phyloP scores from a whole-genome alignment of 1,140 invertebrate genomes.

The Liolophura sinensis region DNA sequence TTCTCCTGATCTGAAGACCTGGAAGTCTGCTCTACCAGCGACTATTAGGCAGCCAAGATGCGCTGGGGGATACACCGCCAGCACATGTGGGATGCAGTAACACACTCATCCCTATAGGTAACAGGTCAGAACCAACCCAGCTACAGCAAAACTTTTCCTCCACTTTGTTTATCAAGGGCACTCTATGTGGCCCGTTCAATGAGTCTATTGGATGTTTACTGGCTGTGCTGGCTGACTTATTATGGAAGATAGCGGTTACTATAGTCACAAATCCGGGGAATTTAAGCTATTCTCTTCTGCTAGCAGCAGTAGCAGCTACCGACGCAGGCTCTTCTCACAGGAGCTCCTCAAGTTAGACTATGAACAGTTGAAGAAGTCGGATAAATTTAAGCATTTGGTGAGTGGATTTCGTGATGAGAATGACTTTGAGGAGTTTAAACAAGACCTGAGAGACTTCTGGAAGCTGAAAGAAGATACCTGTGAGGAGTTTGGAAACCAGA shows the following conservation, averaged over 20 bases:
- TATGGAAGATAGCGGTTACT: constrained; percentile 9
- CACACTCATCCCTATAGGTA: too few relatives aligned
- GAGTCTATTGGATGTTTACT: too few relatives aligned
- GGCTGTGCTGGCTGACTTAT: too few relatives aligned
- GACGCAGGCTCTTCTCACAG: constrained; percentile 19
- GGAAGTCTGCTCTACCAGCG: too few relatives aligned
- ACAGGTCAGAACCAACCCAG: too few relatives aligned
- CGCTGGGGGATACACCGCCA: too few relatives aligned
- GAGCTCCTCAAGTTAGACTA: constrained; percentile 40
- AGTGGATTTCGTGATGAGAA: constrained; percentile 45
- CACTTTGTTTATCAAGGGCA: too few relatives aligned
- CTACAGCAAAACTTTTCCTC: too few relatives aligned
- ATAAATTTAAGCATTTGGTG: constrained; percentile 31
- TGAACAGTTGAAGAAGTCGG: constrained; percentile 27
- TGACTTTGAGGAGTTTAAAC: constrained; percentile 54
- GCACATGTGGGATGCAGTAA: too few relatives aligned
- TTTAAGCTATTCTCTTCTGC: not conserved
- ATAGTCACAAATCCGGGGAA: constrained; percentile 2
- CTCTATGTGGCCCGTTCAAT: too few relatives aligned
- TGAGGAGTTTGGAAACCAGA: constrained; percentile 14
- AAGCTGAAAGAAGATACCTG: constrained; percentile 13
- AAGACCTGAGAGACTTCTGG: constrained; percentile 39
- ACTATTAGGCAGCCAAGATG: too few relatives aligned
- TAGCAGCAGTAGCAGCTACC: not conserved
- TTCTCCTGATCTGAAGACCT: too few relatives aligned